These are phyloP conservation scores for Trichonephila inaurata DNA, from an alignment of 1,140 invertebrate genomes.

Conservation along the genomic window DNA sequence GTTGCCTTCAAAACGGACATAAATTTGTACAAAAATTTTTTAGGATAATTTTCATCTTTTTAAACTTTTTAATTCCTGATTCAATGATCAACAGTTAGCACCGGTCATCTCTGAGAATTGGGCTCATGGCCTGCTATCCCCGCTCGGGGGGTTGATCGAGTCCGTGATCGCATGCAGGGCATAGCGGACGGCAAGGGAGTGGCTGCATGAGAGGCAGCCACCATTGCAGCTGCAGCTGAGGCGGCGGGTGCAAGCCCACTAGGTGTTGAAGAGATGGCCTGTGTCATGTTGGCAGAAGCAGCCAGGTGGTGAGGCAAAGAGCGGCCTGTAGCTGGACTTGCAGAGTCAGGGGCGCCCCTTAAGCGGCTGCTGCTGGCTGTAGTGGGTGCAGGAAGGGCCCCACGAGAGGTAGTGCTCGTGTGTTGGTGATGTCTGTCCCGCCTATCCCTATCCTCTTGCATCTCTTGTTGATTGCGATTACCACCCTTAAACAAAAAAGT, in stretches of 20 bases:
- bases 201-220: conserved; percentile 35
- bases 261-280: conserved; percentile 39
- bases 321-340: conserved; percentile 73
- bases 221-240: conserved; percentile 40
- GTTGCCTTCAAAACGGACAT: not conserved
- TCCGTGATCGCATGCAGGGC: conserved; percentile 75
- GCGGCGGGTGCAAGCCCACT: not conserved
- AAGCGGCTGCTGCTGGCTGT: conserved; percentile 76
- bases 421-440: conserved; percentile 72
- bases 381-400: conserved; percentile 72
- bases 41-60: not conserved
- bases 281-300: conserved; percentile 43
- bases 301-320: conserved; percentile 73
- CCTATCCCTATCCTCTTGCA: conserved; percentile 71
- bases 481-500: conserved; percentile 56
- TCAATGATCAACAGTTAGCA: conserved; percentile 17
- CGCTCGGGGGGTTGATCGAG: conserved; percentile 73
- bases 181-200: conserved; percentile 51
- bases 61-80: not conserved
- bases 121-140: conserved; percentile 64
- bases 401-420: conserved; percentile 70
- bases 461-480: conserved; percentile 74
- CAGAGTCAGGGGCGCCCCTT: conserved; percentile 73
- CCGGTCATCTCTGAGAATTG: conserved; percentile 69
- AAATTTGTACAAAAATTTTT: not conserved